Evolutionary conservation across 92 coral and sea anemone species (phyloP).

Genomic region (Zoanthus sansibaricus): DNA sequence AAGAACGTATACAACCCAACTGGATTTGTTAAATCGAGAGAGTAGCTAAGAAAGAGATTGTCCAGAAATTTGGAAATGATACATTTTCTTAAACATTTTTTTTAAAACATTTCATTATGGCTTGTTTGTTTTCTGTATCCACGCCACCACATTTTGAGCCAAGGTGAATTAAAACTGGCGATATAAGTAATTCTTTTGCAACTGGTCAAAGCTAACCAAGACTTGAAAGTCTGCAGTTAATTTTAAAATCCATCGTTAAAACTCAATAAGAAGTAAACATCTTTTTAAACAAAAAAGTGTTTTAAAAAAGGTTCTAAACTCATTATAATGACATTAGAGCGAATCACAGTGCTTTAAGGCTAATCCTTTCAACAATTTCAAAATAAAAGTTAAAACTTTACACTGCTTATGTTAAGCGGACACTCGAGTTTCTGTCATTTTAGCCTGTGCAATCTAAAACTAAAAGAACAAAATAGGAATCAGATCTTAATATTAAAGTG

Average conservation of each 20-base stretch:
- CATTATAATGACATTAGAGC: background rate
- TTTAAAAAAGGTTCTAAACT: background rate
- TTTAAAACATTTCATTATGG: background rate
- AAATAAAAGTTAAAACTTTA: background rate
- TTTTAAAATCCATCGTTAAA: background rate
- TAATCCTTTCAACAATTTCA: background rate
- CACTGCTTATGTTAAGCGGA: background rate
- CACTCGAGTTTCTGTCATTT: background rate
- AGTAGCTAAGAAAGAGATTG: background rate
- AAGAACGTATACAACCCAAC: background rate
- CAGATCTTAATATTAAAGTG: background rate
- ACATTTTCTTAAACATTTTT: background rate
- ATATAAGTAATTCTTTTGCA: background rate
- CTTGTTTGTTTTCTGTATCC: background rate
- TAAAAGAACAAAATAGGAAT: conserved; percentile 9
- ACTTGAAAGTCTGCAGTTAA: background rate
- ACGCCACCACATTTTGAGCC: background rate
- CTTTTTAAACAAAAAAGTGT: background rate
- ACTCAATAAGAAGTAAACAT: background rate
- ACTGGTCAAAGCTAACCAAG: background rate
- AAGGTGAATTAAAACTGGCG: background rate
- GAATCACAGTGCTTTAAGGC: background rate
- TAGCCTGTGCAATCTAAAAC: background rate
- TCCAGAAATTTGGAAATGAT: background rate
- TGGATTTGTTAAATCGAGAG: background rate